Percentiles rank a stretch among this genome's conserved stretches.
Evolutionary conservation across 2,888 invertebrate genomes (phyloP).

Genomic region (Orthosia gothica): DNA sequence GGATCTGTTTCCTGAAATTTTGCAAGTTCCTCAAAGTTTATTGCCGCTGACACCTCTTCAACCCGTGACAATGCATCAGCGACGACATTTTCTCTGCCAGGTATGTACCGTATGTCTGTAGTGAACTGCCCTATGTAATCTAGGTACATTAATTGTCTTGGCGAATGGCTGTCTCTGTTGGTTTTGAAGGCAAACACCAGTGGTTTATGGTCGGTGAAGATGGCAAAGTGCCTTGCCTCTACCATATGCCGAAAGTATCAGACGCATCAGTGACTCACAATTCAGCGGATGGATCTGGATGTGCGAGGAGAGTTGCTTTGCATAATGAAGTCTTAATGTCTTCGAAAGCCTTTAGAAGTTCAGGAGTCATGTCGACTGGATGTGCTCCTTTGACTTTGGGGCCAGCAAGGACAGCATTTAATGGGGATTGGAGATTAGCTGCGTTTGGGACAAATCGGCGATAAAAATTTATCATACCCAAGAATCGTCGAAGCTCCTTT

Average conservation of each 20-base stretch:
- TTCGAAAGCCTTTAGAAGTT: not conserved
- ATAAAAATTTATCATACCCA: constrained; percentile 12
- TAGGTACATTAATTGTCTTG: constrained; percentile 1
- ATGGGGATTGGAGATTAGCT: not conserved
- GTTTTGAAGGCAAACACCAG: constrained; percentile 8
- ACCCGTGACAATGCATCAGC: constrained; percentile 9
- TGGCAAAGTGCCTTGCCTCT: no score
- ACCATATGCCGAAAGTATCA: constrained; percentile 21
- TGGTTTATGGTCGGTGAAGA: constrained; percentile 30
- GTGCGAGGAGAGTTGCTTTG: constrained; percentile 2
- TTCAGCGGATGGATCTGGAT: constrained; percentile 18
- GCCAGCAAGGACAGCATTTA: constrained; percentile 5
- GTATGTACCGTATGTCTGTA: constrained; percentile 1
- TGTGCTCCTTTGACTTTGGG: not conserved
- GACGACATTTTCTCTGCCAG: not conserved
- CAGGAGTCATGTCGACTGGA: not conserved
- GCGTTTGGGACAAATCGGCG: not conserved
- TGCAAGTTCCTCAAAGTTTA: constrained; percentile 15
- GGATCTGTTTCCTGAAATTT: constrained; percentile 3
- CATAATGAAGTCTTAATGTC: constrained; percentile 1
- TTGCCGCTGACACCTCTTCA: constrained; percentile 1
- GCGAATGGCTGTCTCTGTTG: not conserved
- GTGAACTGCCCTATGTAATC: constrained; percentile 2
- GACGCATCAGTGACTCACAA: constrained; percentile 11
- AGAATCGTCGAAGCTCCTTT: constrained; percentile 10